Evolutionary conservation across 2,888 invertebrate genomes (phyloP).

Genomic region (Microctonus aethiopoides): DNA sequence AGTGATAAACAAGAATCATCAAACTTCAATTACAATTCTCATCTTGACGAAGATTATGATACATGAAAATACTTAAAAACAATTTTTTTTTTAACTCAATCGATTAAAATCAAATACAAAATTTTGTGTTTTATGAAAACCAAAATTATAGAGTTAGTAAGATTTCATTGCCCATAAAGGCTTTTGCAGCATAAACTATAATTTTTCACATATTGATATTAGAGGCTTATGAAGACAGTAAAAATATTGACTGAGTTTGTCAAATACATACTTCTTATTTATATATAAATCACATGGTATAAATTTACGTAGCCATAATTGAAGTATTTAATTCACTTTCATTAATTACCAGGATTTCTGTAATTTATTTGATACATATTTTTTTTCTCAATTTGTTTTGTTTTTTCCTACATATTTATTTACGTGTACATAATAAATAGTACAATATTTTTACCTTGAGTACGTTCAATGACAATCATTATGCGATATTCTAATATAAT

Average conservation of each 20-base stretch:
- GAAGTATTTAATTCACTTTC: background rate
- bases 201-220: background rate
- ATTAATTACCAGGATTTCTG: background rate
- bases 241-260: background rate
- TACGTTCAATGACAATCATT: constrained; percentile 20
- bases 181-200: too few relatives aligned
- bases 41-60: constrained; percentile 64
- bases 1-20: constrained; percentile 53
- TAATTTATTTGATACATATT: background rate
- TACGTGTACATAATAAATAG: constrained; percentile 26
- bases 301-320: background rate
- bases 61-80: constrained; percentile 52
- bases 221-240: background rate
- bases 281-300: background rate
- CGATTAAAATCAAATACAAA: background rate
- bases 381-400: constrained; percentile 23
- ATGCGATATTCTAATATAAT: background rate
- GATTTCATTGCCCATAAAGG: background rate
- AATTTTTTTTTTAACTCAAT: background rate
- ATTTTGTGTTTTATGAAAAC: background rate
- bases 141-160: background rate
- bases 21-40: constrained; percentile 59
- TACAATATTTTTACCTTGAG: constrained; percentile 16
- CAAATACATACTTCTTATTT: background rate
- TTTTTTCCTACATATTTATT: constrained; percentile 16